A percentile compares a stretch with the other conserved stretches of the same genome.
phyloP scores from a whole-genome alignment of 2,113 vertebrate genomes.

The Ellobius talpinus region DNA sequence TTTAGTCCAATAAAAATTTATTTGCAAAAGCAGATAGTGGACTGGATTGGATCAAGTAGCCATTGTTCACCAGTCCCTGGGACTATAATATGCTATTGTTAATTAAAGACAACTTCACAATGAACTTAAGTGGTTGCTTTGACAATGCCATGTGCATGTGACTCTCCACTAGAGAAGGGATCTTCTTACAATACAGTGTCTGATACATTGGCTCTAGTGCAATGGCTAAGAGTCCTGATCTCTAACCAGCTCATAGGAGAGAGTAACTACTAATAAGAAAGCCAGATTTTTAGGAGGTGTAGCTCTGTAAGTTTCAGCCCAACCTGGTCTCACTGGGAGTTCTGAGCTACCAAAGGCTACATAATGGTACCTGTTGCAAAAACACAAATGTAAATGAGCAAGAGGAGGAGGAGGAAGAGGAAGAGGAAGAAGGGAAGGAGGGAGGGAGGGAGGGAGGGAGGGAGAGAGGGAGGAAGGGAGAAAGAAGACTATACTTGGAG shows the following conservation, averaged over 20 bases:
- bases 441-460: neutral
- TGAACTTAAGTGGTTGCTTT: neutral
- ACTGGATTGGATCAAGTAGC: neutral
- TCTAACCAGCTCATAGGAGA: neutral
- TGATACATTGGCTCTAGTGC: neutral
- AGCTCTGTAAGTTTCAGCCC: neutral
- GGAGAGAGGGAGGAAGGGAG: rapidly evolving
- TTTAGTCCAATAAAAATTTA: neutral
- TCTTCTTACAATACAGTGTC: neutral
- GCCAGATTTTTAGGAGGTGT: neutral
- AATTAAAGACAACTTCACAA: neutral
- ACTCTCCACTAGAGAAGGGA: neutral
- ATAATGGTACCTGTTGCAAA: neutral
- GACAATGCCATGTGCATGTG: neutral
- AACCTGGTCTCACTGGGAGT: neutral
- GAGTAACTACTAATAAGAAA: neutral
- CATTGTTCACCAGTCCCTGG: neutral
- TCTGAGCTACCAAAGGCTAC: neutral
- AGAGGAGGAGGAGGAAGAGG: neutral
- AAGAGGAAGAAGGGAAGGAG: rapidly evolving
- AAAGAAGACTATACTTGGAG: neutral
- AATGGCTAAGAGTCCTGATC: neutral
- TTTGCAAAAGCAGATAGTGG: neutral
- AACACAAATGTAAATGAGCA: neutral
- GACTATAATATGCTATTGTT: neutral